These are phyloP conservation scores for Orussus abietinus DNA, from an alignment of 1,140 invertebrate species.

Conservation along the genomic window DNA sequence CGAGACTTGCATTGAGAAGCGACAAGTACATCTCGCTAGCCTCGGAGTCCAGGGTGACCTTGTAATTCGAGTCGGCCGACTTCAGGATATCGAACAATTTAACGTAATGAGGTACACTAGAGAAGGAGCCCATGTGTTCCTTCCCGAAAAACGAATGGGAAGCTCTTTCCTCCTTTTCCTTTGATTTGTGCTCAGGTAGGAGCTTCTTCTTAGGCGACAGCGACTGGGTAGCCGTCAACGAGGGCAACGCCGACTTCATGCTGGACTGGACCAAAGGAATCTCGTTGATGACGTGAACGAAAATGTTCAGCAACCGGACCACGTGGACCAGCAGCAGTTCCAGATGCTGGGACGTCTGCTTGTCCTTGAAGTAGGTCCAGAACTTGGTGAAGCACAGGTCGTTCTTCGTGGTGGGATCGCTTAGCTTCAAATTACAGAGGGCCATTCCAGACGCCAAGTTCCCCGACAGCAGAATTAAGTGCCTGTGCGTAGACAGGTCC, in stretches of 20 bases:
- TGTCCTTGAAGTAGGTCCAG: constrained; percentile 59
- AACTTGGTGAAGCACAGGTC: constrained; percentile 19
- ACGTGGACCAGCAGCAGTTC: constrained; percentile 68
- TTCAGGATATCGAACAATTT: constrained; percentile 72
- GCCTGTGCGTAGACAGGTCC: constrained; percentile 63
- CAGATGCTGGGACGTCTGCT: constrained; percentile 46
- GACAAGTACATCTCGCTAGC: constrained; percentile 71
- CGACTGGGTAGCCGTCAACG: constrained; percentile 54
- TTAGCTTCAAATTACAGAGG: constrained; percentile 34
- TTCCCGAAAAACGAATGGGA: constrained; percentile 8
- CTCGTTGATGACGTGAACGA: constrained; percentile 74
- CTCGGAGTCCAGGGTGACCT: constrained; percentile 70
- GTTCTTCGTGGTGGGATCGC: constrained; percentile 18
- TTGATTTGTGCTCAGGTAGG: constrained; percentile 36
- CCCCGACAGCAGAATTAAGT: constrained; percentile 60
- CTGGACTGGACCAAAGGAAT: constrained; percentile 34
- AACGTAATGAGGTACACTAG: constrained; percentile 68
- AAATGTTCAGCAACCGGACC: constrained; percentile 68
- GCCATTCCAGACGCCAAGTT: constrained; percentile 64
- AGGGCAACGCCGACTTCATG: constrained; percentile 55
- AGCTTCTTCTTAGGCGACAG: constrained; percentile 56
- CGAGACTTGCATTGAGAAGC: constrained; percentile 64
- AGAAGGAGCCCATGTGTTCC: constrained; percentile 58
- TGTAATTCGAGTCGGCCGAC: constrained; percentile 76
- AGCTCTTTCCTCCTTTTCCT: constrained; percentile 33